Base-by-base conservation (phyloP, 2,888 invertebrate genomes). In the Ectemnius lituratus region DNA sequence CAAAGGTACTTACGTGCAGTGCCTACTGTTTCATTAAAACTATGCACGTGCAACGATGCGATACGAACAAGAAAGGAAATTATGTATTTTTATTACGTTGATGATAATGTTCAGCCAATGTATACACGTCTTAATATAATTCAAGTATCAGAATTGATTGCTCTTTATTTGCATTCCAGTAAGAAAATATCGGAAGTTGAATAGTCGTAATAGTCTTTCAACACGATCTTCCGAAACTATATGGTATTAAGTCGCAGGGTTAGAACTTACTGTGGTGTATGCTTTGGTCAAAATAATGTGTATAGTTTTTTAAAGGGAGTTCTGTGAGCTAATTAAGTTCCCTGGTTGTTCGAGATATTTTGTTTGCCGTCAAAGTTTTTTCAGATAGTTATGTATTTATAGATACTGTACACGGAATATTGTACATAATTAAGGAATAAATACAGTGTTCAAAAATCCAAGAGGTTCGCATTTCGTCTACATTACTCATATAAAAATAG, bases 1-100 rank as follows among this genome's bases (percentile, higher is more conserved):
- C 82, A 83, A 82, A 84, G 84, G 84, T 82, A 84, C 81, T 85
- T 85, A 78, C 70, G 81, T 81, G 82, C 83, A 86, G 84, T 87
- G 85, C 86, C 85, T 86, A 84, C 69, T 79, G 77, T 85, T 81
- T 83, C 75, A 76, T 83, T 80, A 70, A 76, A 67, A 76, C 78
- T 82, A 83, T 79, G 76, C 79, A 84, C 81, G 84, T 80, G 76
- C 75, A 76, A 83, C 81, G 75, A 76, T 76, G 73, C 79, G 78
- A 79, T 81, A 77, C 66, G 65, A 81, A 62, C 71, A 81, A 67
- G 49, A 72, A 67, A 71, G 65, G 72, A 75, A 76, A 75, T 74
- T 59, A 69, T 81, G 76, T 86, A 85, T 85, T 85, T 86, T 82
- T 82, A 81, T 82, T 85, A 83, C 72, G 76, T 83, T 84, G 59